Base-by-base conservation (phyloP, 2,113 vertebrate genomes). In the Cepphus grylle region DNA sequence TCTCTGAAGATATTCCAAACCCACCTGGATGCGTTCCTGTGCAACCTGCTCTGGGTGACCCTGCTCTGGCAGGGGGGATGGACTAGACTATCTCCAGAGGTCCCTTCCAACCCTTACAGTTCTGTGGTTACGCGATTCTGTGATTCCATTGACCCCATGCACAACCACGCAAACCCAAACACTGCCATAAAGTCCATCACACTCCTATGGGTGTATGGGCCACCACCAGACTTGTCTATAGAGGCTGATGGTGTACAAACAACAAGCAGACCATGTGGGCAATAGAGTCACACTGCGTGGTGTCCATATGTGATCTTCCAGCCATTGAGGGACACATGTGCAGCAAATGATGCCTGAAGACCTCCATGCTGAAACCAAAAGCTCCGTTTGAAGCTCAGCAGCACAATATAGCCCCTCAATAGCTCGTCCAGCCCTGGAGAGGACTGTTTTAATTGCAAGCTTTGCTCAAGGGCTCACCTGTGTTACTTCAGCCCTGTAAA, bases 321-420 rank as follows among this genome's bases (percentile, higher is more conserved):
- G 40, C 14, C 25, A 0, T 0, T 27, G 43, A 34, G 38, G 30
- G 50, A 29, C 34, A 9, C 9, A 34, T 0, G 26, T 27, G 45
- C 8, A 78, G 18, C 27, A 69, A 74, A 19, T 14, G 9, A n/a
- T n/a, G 62, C 62, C 77, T 76, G 42, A 42, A 79, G 76, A 70
- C 11, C 6, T 61, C 29, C 34, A 12, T 3, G 2, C 6, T 53
- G 56, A 74, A 86, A 49, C n/a, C 14, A 52, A 67, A n/a, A 86
- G 12, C 34, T 91, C 29, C 29, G 6, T 7, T 56, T 73, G 62
- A 89, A 84, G 32, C 47, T 53, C 70, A 29, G 22, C 10, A 25
- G 47, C 30, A 40, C 17, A 36, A 8, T 29, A 26, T 0, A 62
- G 15, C 6, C 30, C 34, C 26, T 50, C 40, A 40, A 22, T 11